Conservation (phyloP, 2,113 vertebrate species). For the Neopipo cinnamomea region DNA sequence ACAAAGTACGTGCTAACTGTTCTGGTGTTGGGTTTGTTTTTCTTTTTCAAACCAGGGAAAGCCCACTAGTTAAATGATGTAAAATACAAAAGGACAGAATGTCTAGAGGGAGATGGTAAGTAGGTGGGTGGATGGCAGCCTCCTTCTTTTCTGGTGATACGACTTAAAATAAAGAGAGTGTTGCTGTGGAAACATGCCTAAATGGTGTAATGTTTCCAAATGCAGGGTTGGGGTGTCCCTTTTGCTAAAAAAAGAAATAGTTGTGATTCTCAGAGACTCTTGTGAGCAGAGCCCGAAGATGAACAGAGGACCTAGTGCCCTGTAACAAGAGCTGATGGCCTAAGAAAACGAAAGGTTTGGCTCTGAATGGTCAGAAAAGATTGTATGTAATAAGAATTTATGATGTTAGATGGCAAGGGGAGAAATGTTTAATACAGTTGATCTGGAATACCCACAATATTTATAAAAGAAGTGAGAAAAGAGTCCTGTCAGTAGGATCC, state of each 20-base stretch:
- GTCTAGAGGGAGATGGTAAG: background rate
- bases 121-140: background rate
- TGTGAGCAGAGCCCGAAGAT: background rate
- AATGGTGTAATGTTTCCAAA: background rate
- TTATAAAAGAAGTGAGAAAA: background rate
- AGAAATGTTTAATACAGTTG: background rate
- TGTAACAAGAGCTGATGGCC: background rate
- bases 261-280: background rate
- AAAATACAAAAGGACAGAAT: background rate
- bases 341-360: background rate
- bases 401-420: background rate
- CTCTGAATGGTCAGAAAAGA: background rate
- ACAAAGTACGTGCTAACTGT: background rate
- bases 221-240: background rate
- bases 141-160: background rate
- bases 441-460: background rate
- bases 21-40: background rate
- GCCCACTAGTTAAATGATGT: background rate
- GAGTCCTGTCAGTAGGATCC: background rate
- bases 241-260: background rate
- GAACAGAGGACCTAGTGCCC: background rate
- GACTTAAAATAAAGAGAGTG: background rate
- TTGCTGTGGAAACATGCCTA: conserved; percentile 3
- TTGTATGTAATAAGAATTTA: background rate
- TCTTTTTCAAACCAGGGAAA: background rate